Percentiles rank a stretch among this genome's conserved stretches.
These are phyloP conservation scores for Copidosoma aretas DNA, from an alignment of 2,888 invertebrate genomes.

Conservation along the genomic window DNA sequence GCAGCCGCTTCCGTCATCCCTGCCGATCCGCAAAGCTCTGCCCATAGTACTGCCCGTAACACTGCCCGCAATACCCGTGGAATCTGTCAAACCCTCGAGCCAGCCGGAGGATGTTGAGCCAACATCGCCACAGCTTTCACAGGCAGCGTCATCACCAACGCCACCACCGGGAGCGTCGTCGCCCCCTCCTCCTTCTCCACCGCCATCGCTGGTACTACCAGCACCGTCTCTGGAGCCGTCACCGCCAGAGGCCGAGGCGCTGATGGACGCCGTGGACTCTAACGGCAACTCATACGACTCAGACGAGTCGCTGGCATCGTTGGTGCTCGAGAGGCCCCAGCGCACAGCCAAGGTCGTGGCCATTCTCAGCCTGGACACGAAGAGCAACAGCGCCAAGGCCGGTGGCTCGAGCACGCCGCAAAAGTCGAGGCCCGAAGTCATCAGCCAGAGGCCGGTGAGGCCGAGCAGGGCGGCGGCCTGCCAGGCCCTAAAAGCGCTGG, in stretches of 20 bases:
- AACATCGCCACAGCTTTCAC: background rate
- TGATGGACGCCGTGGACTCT: slow-evolving; percentile 39
- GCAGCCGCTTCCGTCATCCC: too few species aligned
- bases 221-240: background rate
- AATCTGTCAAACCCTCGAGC: background rate
- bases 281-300: slow-evolving; percentile 46
- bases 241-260: background rate
- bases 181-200: background rate
- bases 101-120: background rate
- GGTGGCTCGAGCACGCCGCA: slow-evolving; percentile 11
- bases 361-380: slow-evolving; percentile 54
- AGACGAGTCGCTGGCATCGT: slow-evolving; percentile 28
- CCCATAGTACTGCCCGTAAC: background rate
- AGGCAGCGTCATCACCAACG: background rate
- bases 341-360: slow-evolving; percentile 59
- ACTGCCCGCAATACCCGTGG: background rate
- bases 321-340: slow-evolving; percentile 52
- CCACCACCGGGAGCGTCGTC: background rate
- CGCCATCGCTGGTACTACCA: background rate
- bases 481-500: background rate
- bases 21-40: background rate
- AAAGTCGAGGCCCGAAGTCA: slow-evolving; percentile 10
- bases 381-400: slow-evolving; percentile 27
- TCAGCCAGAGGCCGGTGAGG: slow-evolving; percentile 9
- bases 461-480: background rate